Conservation (phyloP, 2,888 invertebrate genomes). For the Lycophotia porphyrea region DNA sequence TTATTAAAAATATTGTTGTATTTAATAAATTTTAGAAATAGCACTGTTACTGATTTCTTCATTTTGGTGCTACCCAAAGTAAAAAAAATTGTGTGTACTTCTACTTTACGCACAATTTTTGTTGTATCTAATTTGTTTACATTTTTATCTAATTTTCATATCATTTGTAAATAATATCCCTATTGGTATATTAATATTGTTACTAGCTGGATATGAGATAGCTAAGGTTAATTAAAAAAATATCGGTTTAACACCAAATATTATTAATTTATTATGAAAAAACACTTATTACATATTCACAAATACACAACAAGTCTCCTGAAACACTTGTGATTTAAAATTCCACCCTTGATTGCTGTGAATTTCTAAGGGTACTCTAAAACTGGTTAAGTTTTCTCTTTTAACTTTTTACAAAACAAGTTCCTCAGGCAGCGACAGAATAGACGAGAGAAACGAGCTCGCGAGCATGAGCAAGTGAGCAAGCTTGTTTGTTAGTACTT, state of each 20-base stretch:
- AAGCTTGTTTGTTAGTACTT: too few species aligned
- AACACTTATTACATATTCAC: neutral
- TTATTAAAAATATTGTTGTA: slow-evolving; percentile 36
- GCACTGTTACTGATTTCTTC: slow-evolving; percentile 8
- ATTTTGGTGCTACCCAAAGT: neutral
- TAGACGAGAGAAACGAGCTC: neutral
- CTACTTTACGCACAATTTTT: neutral
- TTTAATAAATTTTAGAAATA: slow-evolving; percentile 55
- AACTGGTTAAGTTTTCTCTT: neutral
- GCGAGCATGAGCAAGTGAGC: too few species aligned
- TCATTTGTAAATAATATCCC: neutral
- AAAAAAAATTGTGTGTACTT: neutral
- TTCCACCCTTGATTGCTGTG: too few species aligned
- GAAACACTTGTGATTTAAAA: too few species aligned
- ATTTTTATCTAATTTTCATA: neutral
- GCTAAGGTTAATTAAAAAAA: neutral
- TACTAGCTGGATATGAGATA: neutral
- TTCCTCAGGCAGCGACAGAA: neutral
- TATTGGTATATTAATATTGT: neutral
- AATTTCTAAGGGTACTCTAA: too few species aligned
- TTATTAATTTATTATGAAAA: neutral
- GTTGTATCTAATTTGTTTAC: neutral
- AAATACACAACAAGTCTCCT: neutral
- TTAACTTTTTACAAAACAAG: neutral
- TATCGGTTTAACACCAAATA: neutral